These are phyloP conservation scores for Scaptomyza pallida DNA, from an alignment of 1,140 invertebrate species.

Conservation along the genomic window DNA sequence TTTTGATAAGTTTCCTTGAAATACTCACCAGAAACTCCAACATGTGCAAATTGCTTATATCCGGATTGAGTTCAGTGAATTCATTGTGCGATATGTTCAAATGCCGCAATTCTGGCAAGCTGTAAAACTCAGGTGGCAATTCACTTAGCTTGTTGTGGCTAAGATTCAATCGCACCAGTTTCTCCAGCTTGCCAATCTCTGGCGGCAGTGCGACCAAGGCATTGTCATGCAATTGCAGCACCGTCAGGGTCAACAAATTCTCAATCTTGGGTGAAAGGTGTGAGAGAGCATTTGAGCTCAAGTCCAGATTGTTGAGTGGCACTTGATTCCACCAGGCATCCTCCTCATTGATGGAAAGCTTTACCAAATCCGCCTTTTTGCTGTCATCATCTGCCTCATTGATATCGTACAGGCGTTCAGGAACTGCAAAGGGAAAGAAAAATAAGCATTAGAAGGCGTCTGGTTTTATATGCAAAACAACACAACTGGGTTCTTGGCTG, in stretches of 20 bases:
- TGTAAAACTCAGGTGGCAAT: slow-evolving; percentile 88
- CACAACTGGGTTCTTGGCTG: slow-evolving; percentile 45
- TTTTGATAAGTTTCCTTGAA: background rate
- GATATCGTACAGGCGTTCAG: slow-evolving; percentile 91
- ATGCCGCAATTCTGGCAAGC: slow-evolving; percentile 87
- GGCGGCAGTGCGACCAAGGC: slow-evolving; percentile 88
- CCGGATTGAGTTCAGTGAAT: slow-evolving; percentile 86
- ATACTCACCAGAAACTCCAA: slow-evolving; percentile 87
- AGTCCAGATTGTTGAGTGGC: slow-evolving; percentile 90
- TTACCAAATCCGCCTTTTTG: slow-evolving; percentile 87
- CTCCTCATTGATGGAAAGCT: slow-evolving; percentile 85
- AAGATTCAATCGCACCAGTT: slow-evolving; percentile 90
- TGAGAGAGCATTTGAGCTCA: slow-evolving; percentile 91
- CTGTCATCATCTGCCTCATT: slow-evolving; percentile 89
- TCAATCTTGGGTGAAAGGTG: slow-evolving; percentile 88
- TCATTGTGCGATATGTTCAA: slow-evolving; percentile 90
- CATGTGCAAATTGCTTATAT: slow-evolving; percentile 90
- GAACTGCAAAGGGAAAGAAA: slow-evolving; percentile 87
- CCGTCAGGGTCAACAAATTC: slow-evolving; percentile 88
- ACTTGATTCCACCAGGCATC: slow-evolving; percentile 94
- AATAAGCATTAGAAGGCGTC: slow-evolving; percentile 17
- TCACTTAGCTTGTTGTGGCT: slow-evolving; percentile 90
- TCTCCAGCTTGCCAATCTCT: slow-evolving; percentile 90
- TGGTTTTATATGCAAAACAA: background rate
- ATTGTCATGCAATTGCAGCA: slow-evolving; percentile 93